Percentiles rank a stretch among this genome's conserved stretches.
These are phyloP conservation scores for Lacerta viridis DNA, from an alignment of 2,797 vertebrate species.

Conservation along the genomic window DNA sequence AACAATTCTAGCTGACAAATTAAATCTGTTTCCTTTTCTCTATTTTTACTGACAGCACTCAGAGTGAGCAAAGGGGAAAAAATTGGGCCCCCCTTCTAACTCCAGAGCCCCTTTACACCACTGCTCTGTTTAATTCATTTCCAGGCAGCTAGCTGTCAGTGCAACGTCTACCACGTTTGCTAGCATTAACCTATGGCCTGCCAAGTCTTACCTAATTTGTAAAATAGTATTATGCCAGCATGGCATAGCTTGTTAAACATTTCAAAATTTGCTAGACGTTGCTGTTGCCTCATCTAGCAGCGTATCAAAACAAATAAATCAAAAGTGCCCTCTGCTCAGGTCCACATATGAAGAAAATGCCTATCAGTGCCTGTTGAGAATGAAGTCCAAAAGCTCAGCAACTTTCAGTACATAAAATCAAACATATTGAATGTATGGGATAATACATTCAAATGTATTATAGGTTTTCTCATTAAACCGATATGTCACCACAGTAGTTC, in stretches of 20 bases:
- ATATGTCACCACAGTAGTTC: neutral
- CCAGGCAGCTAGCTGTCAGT: neutral
- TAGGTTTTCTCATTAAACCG: neutral
- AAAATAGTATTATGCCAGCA: neutral
- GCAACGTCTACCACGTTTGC: neutral
- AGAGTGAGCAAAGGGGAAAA: constrained; percentile 19
- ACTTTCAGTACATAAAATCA: neutral
- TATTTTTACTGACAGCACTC: constrained; percentile 6
- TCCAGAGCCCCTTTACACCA: neutral
- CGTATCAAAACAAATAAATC: constrained; percentile 8
- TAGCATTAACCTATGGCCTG: neutral
- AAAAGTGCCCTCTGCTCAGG: neutral
- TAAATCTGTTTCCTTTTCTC: constrained; percentile 28
- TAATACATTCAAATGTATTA: neutral
- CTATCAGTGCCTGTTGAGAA: neutral
- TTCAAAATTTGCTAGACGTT: neutral
- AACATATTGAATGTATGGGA: too few relatives aligned
- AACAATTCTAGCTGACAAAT: constrained; percentile 40
- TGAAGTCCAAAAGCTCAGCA: neutral
- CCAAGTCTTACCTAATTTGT: constrained; percentile 6
- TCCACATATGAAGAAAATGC: neutral
- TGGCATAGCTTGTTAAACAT: constrained; percentile 18
- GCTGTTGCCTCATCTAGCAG: neutral
- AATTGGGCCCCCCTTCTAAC: neutral
- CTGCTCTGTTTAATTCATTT: neutral